These are phyloP conservation scores for Piprites chloris DNA, from an alignment of 2,113 vertebrate species.

Conservation along the genomic window DNA sequence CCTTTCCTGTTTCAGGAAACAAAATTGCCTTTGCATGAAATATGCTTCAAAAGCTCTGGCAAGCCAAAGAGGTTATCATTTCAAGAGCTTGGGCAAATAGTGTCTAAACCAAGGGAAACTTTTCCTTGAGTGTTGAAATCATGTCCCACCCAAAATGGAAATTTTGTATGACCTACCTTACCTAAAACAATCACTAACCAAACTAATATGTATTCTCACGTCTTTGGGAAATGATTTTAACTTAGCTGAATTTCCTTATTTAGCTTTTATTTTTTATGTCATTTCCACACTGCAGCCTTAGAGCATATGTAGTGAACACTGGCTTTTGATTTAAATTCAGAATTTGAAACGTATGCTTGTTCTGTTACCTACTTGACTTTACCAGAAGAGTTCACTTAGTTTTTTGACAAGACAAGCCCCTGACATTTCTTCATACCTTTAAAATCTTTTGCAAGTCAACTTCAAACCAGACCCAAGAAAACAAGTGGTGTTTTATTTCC, in stretches of 20 bases:
- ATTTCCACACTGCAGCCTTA: slow-evolving; percentile 18
- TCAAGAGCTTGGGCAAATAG: slow-evolving; percentile 17
- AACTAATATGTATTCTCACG: background rate
- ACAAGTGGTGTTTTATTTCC: background rate
- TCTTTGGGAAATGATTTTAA: slow-evolving; percentile 60
- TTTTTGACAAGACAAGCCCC: slow-evolving; percentile 8
- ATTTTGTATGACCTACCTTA: background rate
- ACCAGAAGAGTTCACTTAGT: slow-evolving; percentile 47
- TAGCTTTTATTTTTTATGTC: slow-evolving; percentile 15
- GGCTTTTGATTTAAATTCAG: background rate
- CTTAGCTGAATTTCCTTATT: slow-evolving; percentile 26
- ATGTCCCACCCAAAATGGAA: slow-evolving; percentile 28
- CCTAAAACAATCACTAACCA: background rate
- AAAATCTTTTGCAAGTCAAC: background rate
- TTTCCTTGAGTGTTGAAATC: slow-evolving; percentile 58
- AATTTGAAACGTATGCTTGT: slow-evolving; percentile 7
- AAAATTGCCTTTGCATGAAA: slow-evolving; percentile 54
- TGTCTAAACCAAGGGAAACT: slow-evolving; percentile 21
- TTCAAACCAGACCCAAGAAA: background rate
- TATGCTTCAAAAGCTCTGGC: slow-evolving; percentile 30
- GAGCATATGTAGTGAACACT: background rate
- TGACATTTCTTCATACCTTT: background rate
- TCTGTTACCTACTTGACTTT: slow-evolving; percentile 1
- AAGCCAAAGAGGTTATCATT: background rate
- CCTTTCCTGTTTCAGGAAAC: slow-evolving; percentile 26